Evolutionary conservation across 2,113 vertebrate species (phyloP).

Genomic region (Neolamprologus tretocephalus): DNA sequence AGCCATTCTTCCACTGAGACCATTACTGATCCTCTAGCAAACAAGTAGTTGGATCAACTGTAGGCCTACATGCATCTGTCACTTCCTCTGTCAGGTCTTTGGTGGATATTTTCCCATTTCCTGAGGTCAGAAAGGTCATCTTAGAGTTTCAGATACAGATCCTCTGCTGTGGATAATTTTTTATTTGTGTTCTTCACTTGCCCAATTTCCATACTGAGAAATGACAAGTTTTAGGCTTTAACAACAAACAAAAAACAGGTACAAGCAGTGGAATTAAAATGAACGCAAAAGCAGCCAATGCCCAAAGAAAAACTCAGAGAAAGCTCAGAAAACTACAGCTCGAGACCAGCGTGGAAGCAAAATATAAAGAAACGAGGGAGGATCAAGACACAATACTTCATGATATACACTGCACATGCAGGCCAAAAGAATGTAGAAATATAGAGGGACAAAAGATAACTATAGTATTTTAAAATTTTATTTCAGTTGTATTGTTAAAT

Average conservation of each 20-base stretch:
- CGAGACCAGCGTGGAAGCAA: fast-evolving
- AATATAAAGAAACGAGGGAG: neutral
- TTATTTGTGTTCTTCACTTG: neutral
- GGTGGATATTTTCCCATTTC: neutral
- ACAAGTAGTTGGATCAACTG: neutral
- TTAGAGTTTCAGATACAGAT: neutral
- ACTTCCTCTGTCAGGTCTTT: neutral
- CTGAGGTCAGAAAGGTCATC: neutral
- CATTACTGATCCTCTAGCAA: neutral
- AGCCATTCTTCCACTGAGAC: neutral
- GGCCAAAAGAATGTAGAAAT: neutral
- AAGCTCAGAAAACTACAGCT: neutral
- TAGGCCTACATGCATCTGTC: neutral
- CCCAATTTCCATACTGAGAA: neutral
- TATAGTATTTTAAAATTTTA: neutral
- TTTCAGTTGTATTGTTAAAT: neutral
- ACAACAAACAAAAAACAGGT: neutral
- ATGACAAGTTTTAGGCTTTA: neutral
- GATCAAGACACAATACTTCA: neutral
- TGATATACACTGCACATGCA: neutral
- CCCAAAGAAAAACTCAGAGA: neutral
- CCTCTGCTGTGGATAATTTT: neutral
- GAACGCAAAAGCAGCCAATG: neutral
- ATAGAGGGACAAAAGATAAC: neutral
- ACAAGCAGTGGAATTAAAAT: neutral